phyloP scores from a whole-genome alignment of 2,113 vertebrate genomes.

The Morone saxatilis region DNA sequence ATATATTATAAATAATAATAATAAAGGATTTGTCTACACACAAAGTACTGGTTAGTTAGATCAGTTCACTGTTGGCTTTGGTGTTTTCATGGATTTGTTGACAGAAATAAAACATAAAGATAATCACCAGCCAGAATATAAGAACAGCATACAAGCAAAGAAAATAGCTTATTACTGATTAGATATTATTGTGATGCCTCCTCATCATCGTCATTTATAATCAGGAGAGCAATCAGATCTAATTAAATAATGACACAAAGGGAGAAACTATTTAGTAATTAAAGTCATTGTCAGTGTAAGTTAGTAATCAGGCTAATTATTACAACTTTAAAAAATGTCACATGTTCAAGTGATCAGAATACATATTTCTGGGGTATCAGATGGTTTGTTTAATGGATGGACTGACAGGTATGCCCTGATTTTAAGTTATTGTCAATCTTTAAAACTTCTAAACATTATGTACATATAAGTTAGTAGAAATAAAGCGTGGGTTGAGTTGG shows the following conservation, averaged over 20 bases:
- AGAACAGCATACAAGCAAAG: not conserved
- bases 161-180: too few species aligned
- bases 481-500: conserved; percentile 14
- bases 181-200: too few species aligned
- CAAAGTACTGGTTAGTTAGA: not conserved
- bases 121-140: not conserved
- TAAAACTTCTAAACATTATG: not conserved
- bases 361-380: too few species aligned
- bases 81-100: conserved; percentile 12
- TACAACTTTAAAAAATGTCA: not conserved
- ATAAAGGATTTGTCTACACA: not conserved
- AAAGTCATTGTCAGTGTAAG: not conserved
- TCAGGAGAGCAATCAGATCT: conserved; percentile 19
- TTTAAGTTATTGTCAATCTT: not conserved
- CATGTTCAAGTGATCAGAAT: too few species aligned
- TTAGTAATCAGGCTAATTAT: conserved; percentile 29
- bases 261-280: conserved; percentile 1
- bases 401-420: too few species aligned
- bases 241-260: not conserved
- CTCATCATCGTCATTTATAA: not conserved
- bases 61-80: not conserved
- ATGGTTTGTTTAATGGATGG: too few species aligned
- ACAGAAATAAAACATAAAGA: not conserved
- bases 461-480: not conserved
- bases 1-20: too few species aligned